phyloP scores from a whole-genome alignment of 92 coral and sea anemone species.

The Isaurus tuberculatus region DNA sequence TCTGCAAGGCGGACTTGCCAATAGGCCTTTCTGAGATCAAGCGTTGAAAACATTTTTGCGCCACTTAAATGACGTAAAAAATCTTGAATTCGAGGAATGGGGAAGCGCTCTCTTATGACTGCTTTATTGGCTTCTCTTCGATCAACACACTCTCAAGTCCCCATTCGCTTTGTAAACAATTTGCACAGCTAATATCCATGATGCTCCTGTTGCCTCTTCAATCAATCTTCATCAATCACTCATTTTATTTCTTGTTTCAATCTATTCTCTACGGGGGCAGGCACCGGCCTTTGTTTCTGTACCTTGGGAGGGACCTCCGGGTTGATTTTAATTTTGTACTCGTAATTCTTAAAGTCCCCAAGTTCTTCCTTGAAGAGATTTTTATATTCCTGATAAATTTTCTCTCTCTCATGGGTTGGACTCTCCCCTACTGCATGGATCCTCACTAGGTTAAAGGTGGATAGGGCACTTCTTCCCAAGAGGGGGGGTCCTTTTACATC shows the following conservation, averaged over 20 bases:
- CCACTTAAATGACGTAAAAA: neutral
- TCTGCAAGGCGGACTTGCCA: conserved; percentile 46
- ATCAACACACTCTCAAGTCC: conserved; percentile 50
- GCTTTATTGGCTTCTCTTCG: conserved; percentile 37
- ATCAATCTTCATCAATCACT: conserved; percentile 48
- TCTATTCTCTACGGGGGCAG: conserved; percentile 28
- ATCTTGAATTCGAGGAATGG: conserved; percentile 45
- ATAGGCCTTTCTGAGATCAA: conserved; percentile 43
- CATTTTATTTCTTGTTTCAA: conserved; percentile 32
- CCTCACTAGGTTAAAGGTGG: neutral
- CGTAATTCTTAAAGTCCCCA: neutral
- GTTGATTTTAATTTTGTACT: conserved; percentile 6
- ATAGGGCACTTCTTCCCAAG: neutral
- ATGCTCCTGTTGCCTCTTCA: conserved; percentile 52
- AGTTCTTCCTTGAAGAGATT: neutral
- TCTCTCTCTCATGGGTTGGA: neutral
- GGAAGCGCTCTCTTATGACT: conserved; percentile 51
- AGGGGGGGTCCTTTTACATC: neutral
- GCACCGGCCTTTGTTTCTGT: conserved; percentile 38
- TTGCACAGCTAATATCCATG: conserved; percentile 46
- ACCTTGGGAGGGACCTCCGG: conserved; percentile 29
- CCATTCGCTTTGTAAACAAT: conserved; percentile 53
- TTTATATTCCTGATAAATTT: neutral
- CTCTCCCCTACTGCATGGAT: neutral
- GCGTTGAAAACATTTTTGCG: conserved; percentile 32